These are phyloP conservation scores for Bradypodion ventrale DNA, from an alignment of 2,797 vertebrate genomes.

Conservation along the genomic window DNA sequence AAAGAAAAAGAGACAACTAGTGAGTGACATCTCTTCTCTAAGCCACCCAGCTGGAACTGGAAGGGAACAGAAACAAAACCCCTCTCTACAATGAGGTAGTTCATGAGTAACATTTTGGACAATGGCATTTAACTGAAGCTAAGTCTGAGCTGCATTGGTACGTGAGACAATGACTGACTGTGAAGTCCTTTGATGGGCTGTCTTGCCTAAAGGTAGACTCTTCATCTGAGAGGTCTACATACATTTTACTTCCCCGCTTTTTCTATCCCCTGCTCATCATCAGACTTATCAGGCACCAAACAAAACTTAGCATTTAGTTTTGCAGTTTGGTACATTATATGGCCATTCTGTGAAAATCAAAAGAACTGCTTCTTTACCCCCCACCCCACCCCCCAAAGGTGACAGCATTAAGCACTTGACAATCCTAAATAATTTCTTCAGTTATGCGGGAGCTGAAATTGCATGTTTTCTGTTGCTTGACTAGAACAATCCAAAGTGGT, in stretches of 20 bases:
- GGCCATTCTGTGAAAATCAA: conserved; percentile 14
- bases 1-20: conserved; percentile 79
- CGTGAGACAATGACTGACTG: conserved; percentile 42
- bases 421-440: conserved; percentile 36
- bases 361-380: conserved; percentile 30
- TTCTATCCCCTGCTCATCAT: conserved; percentile 11
- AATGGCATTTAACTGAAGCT: conserved; percentile 53
- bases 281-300: conserved; percentile 4
- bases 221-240: neutral
- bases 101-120: conserved; percentile 68
- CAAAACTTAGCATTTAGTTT: neutral
- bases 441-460: conserved; percentile 18
- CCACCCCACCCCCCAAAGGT: neutral
- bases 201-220: neutral
- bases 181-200: conserved; percentile 33
- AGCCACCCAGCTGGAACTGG: conserved; percentile 78
- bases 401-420: neutral
- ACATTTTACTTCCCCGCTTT: neutral
- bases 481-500: conserved; percentile 40
- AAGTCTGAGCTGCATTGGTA: conserved; percentile 59
- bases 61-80: conserved; percentile 61
- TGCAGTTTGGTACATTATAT: conserved; percentile 13
- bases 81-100: conserved; percentile 60
- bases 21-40: conserved; percentile 79
- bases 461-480: conserved; percentile 26